Base-by-base conservation (phyloP, 2,888 invertebrate genomes). In the Lysandra bellargus region DNA sequence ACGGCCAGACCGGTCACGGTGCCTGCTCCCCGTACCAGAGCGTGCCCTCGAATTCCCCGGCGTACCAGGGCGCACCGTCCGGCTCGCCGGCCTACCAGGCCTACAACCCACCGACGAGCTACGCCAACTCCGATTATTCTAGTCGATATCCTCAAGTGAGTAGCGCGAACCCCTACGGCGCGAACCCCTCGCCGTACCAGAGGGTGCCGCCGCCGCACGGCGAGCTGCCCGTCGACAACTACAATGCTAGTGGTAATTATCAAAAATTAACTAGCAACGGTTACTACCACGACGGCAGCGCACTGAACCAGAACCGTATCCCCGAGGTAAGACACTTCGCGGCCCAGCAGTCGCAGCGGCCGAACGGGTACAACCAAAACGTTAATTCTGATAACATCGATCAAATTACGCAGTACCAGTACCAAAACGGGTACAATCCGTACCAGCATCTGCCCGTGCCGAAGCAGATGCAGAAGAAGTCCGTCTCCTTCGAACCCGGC, bases 401-500 rank as follows among this genome's bases (percentile, higher is more conserved):
- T 82, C 82, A 88, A 81, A 88, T 82, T 81, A 89, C 89, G 82
- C 82, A 88, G 81, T 90, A 91, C 84, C 89, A 90, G 83, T 92
- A 89, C 83, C 91, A 88, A 91, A 95, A 85, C 88, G 86, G 86
- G 49, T 93, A 92, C 82, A 92, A 90, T 80, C 95, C 96, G 0
- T 97, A 97, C 85, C 97, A 96, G 87, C 96, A 96, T 84, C 92
- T 96, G 61, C 95, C 96, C 5, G 93, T 95, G 5, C 92, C 95
- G 12, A 96, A 96, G 84, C 95, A 96, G 84, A 89, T 96, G 76
- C 96, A 95, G 84, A 97, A 97, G 86, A 97, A 97, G 84, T 95
- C 95, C 77, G 97, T 97, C 3, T 97, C 97, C 82, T 97, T 97
- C 84, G 97, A 97, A 86, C 95, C 96, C 0, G 96, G 96, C 12